Percentiles rank a stretch among this genome's conserved stretches.
Conservation (phyloP, 2,113 vertebrate genomes). For the Corythaeola cristata region DNA sequence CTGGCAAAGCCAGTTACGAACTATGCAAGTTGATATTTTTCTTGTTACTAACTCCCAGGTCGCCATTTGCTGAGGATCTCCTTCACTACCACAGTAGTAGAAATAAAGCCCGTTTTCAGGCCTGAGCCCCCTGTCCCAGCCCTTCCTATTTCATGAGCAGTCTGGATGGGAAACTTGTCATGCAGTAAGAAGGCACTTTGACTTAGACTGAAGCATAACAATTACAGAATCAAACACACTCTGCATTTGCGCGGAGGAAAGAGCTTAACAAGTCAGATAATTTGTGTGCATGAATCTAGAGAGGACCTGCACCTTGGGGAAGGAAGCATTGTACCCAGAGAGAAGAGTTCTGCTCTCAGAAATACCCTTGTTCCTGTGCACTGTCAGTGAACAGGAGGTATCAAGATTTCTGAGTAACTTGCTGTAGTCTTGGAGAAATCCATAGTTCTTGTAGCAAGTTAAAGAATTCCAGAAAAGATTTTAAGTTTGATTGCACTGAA, state of each 20-base stretch:
- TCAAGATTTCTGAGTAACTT: not conserved
- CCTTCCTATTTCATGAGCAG: not conserved
- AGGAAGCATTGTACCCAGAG: not conserved
- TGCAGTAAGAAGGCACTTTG: not conserved
- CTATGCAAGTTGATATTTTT: not conserved
- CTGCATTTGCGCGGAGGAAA: not conserved
- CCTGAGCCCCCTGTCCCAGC: not conserved
- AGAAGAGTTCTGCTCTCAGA: not conserved
- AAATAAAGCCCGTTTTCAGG: not conserved
- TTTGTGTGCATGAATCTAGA: not conserved
- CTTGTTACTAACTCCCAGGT: not conserved
- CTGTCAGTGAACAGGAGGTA: not conserved
- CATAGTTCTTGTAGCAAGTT: not conserved
- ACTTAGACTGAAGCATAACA: not conserved
- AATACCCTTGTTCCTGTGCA: rapidly evolving
- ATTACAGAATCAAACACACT: not conserved
- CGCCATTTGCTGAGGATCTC: not conserved
- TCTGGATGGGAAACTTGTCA: not conserved
- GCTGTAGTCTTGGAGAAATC: not conserved
- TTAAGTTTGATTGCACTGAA: not conserved
- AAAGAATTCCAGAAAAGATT: not conserved
- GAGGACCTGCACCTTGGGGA: not conserved
- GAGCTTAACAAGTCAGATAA: not conserved
- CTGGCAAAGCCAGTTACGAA: not conserved
- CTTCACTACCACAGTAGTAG: not conserved